These are phyloP conservation scores for Agrochola lychnidis DNA, from an alignment of 2,888 invertebrate species.

Conservation along the genomic window DNA sequence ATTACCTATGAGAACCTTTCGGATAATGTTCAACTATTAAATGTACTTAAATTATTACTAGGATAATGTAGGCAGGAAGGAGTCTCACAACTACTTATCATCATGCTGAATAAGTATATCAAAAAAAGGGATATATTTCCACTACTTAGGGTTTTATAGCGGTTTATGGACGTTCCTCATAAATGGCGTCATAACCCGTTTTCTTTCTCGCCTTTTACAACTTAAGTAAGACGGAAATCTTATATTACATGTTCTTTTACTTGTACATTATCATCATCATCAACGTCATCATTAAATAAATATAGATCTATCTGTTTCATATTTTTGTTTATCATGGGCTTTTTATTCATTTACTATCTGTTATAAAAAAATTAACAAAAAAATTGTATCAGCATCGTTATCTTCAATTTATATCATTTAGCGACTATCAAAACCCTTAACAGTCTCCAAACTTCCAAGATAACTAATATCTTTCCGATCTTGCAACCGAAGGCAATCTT, in stretches of 20 bases:
- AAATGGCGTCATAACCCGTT: slow-evolving; percentile 49
- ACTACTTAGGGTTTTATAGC: slow-evolving; percentile 44
- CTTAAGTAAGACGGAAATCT: slow-evolving; percentile 21
- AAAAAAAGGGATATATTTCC: slow-evolving; percentile 44
- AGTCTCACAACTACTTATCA: slow-evolving; percentile 22
- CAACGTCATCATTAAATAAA: background rate
- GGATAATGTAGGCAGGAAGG: background rate
- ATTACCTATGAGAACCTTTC: background rate
- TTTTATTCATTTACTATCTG: background rate
- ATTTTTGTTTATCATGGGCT: background rate
- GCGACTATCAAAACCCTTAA: background rate
- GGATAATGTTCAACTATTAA: background rate
- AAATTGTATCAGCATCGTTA: background rate
- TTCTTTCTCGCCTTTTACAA: slow-evolving; percentile 29
- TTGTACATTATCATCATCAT: background rate
- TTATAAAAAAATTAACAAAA: background rate
- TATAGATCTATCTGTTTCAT: background rate
- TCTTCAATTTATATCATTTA: background rate
- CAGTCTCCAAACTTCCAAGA: background rate
- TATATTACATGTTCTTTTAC: background rate
- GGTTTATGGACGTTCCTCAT: slow-evolving; percentile 29
- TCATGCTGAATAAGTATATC: slow-evolving; percentile 46
- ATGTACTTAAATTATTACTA: background rate
- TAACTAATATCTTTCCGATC: slow-evolving; percentile 32
- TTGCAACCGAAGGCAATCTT: slow-evolving; percentile 37